Evolutionary conservation across 1,140 invertebrate species (phyloP).

Genomic region (Rhizoglyphus robini): DNA sequence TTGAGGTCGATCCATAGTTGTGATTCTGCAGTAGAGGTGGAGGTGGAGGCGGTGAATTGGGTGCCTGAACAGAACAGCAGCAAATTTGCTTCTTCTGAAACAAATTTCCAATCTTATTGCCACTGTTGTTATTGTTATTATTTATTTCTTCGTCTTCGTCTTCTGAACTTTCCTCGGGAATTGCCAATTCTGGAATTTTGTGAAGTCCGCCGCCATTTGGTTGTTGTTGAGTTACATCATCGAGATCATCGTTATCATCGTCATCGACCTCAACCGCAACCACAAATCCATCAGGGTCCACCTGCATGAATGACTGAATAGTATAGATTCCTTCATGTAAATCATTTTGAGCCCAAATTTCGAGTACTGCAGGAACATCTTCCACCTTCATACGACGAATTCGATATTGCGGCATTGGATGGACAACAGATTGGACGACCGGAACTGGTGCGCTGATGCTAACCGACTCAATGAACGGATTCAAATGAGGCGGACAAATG

Average conservation of each 20-base stretch:
- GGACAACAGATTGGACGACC: too few species aligned
- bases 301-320: constrained; percentile 24
- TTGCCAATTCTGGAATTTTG: not conserved
- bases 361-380: constrained; percentile 24
- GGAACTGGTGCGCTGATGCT: too few species aligned
- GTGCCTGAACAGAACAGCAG: not conserved
- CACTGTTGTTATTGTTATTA: not conserved
- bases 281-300: constrained; percentile 26
- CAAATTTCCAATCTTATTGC: not conserved
- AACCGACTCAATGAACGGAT: too few species aligned
- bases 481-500: too few species aligned
- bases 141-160: not conserved
- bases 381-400: constrained; percentile 23
- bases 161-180: too few species aligned
- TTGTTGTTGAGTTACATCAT: not conserved
- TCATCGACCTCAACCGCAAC: constrained; percentile 24
- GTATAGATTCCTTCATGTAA: constrained; percentile 26
- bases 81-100: not conserved
- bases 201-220: not conserved
- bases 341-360: constrained; percentile 26
- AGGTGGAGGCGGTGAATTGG: not conserved
- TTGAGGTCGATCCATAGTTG: not conserved
- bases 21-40: not conserved
- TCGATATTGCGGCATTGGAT: constrained; percentile 9
- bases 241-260: not conserved